Evolutionary conservation across 1,140 invertebrate species (phyloP), one percentile per base, ranked within the genome.

Genomic region (Penaeus indicus): DNA sequence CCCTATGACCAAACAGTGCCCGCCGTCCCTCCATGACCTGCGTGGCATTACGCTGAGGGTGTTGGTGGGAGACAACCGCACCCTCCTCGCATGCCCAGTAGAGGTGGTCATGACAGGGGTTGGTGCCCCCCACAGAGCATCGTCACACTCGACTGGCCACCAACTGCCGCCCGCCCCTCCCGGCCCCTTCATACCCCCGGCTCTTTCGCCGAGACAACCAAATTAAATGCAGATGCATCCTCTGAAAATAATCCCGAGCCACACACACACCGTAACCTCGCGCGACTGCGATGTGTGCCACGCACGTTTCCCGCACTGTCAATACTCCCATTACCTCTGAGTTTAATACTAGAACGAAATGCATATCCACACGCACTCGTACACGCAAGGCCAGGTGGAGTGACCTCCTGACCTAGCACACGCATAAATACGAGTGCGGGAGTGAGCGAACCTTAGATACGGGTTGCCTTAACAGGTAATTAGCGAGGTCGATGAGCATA

Each of bases 31-130:
- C 25, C n/a, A 1, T 5, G 42, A 25, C 42, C 16, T 32, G 16
- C 21, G 42, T 47, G 75, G 32, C 38, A 54, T 21, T 19, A 54
- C 21, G 32, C 18, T 3, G 27, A 16, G 21, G 78, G 11, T 47
- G 78, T 22, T 60, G 42, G 78, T 47, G 78, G 25, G 78, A 27
- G 75, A 21, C 7, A 27, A 80, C 54, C 75, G 38, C 38, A 27
- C 42, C 61, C 11, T 60, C 42, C n/a, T 60, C 42, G 78, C 61
- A 60, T 80, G n/a, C 75, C n/a, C 47, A 60, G 77, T 22, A 60
- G 78, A n/a, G 78, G 83, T 84, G 64, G 67, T 72, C 83, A 69
- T 84, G 83, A 75, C 83, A 64, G 83, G 64, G 32, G 42, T 84
- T 38, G 25, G 42, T 69, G n/a, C 83, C 83, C 83, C 83, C 38